Conservation (phyloP, 2,113 vertebrate species). For the Apodemus speciosus region DNA sequence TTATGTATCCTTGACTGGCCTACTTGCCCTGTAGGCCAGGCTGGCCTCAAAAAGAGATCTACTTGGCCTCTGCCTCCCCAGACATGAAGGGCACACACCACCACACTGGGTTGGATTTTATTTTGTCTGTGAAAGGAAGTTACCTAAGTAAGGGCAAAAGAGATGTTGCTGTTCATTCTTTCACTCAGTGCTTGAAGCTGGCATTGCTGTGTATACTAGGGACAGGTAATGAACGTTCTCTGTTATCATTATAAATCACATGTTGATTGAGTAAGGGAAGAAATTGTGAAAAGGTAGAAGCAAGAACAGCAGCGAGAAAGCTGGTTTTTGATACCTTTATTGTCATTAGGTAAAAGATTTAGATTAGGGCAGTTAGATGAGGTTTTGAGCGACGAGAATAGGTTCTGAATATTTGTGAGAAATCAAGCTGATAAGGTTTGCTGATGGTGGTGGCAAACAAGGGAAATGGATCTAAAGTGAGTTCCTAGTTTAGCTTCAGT, state of each 20-base stretch:
- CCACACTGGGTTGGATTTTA: not conserved
- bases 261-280: not conserved
- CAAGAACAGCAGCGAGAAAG: not conserved
- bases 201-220: not conserved
- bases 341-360: not conserved
- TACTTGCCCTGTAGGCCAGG: not conserved
- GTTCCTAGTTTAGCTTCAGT: not conserved
- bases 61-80: no score
- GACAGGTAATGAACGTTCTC: not conserved
- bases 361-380: not conserved
- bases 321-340: not conserved
- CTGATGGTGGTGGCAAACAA: not conserved
- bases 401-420: not conserved
- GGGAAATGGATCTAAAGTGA: not conserved
- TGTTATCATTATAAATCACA: not conserved
- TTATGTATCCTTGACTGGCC: not conserved
- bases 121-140: not conserved
- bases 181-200: not conserved
- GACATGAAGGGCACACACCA: no score
- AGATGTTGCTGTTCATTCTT: not conserved
- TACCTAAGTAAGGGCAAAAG: not conserved
- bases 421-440: constrained; percentile 44
- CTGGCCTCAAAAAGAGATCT: not conserved
- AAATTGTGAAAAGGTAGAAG: not conserved
- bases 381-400: not conserved